These are phyloP conservation scores for Leptopilina myrica DNA, from an alignment of 2,888 invertebrate genomes.

Conservation along the genomic window DNA sequence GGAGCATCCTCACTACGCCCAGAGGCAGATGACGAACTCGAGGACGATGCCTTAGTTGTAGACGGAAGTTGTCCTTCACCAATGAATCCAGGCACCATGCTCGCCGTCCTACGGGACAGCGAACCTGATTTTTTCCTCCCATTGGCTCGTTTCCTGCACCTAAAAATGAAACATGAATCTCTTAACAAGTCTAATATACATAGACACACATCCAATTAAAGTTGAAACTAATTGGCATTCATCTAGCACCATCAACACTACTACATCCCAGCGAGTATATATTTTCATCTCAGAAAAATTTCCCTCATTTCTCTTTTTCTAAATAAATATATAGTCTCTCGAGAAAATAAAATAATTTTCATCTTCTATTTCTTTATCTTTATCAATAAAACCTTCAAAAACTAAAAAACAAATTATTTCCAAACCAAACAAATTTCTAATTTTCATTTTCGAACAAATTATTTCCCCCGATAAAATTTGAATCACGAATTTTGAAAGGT, in stretches of 20 bases:
- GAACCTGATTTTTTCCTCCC: conserved; percentile 74
- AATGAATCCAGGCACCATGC: conserved; percentile 69
- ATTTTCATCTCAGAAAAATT: conserved; percentile 7
- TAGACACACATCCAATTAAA: conserved; percentile 26
- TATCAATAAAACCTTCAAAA: no score
- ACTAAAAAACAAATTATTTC: no score
- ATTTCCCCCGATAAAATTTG: no score
- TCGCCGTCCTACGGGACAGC: conserved; percentile 73
- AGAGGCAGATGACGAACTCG: conserved; percentile 74
- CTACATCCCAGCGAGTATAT: not conserved
- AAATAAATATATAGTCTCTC: no score
- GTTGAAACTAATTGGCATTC: conserved; percentile 28
- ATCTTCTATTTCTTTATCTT: no score
- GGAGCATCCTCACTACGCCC: conserved; percentile 73
- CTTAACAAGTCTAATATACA: conserved; percentile 56
- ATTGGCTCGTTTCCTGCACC: conserved; percentile 73
- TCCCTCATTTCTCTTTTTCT: no score
- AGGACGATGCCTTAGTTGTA: conserved; percentile 67
- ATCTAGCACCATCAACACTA: conserved; percentile 8
- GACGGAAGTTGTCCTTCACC: conserved; percentile 62
- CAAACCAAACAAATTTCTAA: no score
- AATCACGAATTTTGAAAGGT: no score
- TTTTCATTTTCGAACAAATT: no score
- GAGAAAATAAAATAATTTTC: no score
- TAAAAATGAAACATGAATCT: conserved; percentile 68